Conservation (phyloP, 2,888 invertebrate species). For the Margaritifera margaritifera region DNA sequence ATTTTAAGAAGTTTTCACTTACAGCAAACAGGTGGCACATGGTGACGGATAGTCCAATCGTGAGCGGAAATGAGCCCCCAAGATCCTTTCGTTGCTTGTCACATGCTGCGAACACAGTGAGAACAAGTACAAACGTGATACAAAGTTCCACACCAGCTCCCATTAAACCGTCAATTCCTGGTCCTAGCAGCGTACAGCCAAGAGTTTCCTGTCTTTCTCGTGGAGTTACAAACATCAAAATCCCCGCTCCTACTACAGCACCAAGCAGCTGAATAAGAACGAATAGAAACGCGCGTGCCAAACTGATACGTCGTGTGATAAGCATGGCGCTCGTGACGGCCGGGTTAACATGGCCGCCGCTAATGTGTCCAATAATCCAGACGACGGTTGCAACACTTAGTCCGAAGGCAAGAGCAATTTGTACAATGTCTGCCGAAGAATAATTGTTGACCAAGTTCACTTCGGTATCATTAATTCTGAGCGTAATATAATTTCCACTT, state of each 20-base stretch:
- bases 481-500: not conserved
- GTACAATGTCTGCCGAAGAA: conserved; percentile 69
- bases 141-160: conserved; percentile 88
- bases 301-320: conserved; percentile 85
- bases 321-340: conserved; percentile 78
- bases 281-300: conserved; percentile 84
- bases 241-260: conserved; percentile 92
- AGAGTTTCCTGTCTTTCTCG: conserved; percentile 86
- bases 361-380: conserved; percentile 88
- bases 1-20: conserved; percentile 72
- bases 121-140: conserved; percentile 88
- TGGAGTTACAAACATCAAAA: conserved; percentile 77
- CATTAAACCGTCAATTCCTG: conserved; percentile 77
- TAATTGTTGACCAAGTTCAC: no score
- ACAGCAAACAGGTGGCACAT: conserved; percentile 90
- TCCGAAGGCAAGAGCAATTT: conserved; percentile 92
- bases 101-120: conserved; percentile 87
- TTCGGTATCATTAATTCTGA: no score
- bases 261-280: conserved; percentile 94
- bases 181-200: conserved; percentile 78
- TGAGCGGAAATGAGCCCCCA: conserved; percentile 83
- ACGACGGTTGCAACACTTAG: conserved; percentile 87
- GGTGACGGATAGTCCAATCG: conserved; percentile 90
- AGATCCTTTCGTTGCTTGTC: conserved; percentile 86
- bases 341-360: conserved; percentile 78